A percentile compares a stretch with the other conserved stretches of the same genome.
phyloP scores from a whole-genome alignment of 2,888 invertebrate species.

The Oligia strigilis region DNA sequence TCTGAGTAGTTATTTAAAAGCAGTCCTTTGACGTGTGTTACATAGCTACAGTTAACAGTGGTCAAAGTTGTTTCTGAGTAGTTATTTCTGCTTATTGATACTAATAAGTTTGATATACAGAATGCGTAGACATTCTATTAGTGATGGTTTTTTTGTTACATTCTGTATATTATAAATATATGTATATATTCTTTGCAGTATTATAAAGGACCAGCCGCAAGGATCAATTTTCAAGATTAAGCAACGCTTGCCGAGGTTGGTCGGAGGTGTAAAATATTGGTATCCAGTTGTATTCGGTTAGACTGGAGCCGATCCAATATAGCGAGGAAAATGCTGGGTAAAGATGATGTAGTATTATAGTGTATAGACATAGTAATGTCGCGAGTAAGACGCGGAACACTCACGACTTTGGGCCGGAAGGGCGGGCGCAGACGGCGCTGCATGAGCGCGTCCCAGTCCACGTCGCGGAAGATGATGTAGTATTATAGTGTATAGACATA shows the following conservation, averaged over 20 bases:
- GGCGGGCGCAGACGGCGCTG: conserved; percentile 98
- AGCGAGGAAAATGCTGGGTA: neutral
- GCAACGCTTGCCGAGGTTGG: too few species aligned
- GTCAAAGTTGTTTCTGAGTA: neutral
- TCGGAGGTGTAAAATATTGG: neutral
- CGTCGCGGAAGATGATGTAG: conserved; percentile 94
- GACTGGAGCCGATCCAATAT: neutral
- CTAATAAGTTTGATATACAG: neutral
- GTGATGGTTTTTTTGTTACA: neutral
- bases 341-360: conserved; percentile 78
- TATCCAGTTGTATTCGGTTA: neutral
- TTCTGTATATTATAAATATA: too few species aligned
- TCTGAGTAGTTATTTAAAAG: too few species aligned
- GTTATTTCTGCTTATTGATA: neutral
- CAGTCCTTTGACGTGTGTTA: too few species aligned
- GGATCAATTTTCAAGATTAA: too few species aligned
- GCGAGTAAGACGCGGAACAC: conserved; percentile 72
- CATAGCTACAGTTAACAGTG: too few species aligned
- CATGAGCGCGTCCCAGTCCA: conserved; percentile 99
- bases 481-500: too few species aligned
- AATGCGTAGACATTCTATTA: neutral
- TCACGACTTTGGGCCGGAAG: conserved; percentile 99
- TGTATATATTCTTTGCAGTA: neutral
- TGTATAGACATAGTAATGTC: too few species aligned
- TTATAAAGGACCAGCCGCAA: too few species aligned